Percentiles rank a stretch among this genome's conserved stretches.
Evolutionary conservation across 2,113 vertebrate species (phyloP).

Genomic region (Hepsetus odoe): DNA sequence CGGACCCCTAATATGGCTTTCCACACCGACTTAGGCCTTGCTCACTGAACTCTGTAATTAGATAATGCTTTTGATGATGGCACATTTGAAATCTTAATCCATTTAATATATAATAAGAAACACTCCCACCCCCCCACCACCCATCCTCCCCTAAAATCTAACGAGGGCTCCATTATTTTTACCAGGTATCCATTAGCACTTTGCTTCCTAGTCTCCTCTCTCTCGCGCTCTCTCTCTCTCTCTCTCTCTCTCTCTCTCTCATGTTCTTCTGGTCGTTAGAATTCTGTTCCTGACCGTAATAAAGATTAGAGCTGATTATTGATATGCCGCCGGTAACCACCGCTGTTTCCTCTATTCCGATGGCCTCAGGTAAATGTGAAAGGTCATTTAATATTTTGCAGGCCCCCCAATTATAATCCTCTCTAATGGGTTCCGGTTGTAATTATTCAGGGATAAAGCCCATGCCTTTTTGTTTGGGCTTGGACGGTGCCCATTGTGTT

Average conservation of each 20-base stretch:
- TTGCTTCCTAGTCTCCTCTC: constrained; percentile 75
- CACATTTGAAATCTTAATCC: constrained; percentile 96
- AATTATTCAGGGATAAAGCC: constrained; percentile 84
- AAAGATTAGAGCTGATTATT: constrained; percentile 85
- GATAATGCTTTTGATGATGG: constrained; percentile 93
- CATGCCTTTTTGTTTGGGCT: constrained; percentile 81
- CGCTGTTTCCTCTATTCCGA: constrained; percentile 79
- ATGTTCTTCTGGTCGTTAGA: constrained; percentile 78
- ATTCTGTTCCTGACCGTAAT: constrained; percentile 85
- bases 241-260: not conserved
- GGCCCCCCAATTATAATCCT: constrained; percentile 86
- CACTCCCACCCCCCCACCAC: constrained; percentile 65
- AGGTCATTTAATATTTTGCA: constrained; percentile 89
- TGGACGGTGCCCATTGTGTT: constrained; percentile 74
- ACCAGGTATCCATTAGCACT: constrained; percentile 83
- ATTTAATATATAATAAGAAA: constrained; percentile 90
- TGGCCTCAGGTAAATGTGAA: constrained; percentile 87
- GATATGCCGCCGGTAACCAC: constrained; percentile 85
- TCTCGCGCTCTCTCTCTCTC: not conserved
- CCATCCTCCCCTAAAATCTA: constrained; percentile 60
- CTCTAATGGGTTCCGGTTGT: constrained; percentile 84
- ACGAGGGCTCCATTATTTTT: constrained; percentile 54
- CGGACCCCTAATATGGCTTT: constrained; percentile 85
- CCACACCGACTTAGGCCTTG: constrained; percentile 79
- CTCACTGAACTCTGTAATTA: constrained; percentile 94